Base-by-base conservation (phyloP, 2,888 invertebrate species). In the Boloria euphrosyne region DNA sequence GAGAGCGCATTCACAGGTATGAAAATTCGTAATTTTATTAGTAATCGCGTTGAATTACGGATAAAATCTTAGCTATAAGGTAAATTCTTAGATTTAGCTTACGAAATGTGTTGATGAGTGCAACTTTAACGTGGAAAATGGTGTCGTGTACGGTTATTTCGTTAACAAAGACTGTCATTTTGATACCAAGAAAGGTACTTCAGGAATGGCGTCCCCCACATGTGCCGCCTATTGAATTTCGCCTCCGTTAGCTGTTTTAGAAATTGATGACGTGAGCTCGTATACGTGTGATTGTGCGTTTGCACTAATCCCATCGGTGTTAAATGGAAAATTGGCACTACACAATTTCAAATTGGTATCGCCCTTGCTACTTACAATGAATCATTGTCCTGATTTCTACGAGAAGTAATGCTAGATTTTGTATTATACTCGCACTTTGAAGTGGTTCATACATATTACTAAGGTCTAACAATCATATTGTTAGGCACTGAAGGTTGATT, bases 161-260 rank as follows among this genome's bases (percentile, higher is more conserved):
- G 76, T 82, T 86, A 87, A 88, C 86, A 89, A 89, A 87, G 90
- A 86, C 87, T 94, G 94, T 93, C 94, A 94, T 90, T 93, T 93
- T 91, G 92, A 91, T 92, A 92, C 92, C 93, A 89, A 93, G 93
- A 93, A 93, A 91, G 93, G 93, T 93, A 93, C 92, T 93, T 93
- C 93, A 93, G 93, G 94, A 94, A 95, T 95, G 95, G 95, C 95
- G 95, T 95, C 95, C 93, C 92, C 94, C 94, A 94, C 95, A 95
- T 95, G 94, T 93, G 93, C 91, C 89, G 92, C 86, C 82, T 84
- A 83, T 85, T 83, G 82, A 83, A 85, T 89, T 87, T 88, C 86
- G 81, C 80, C 80, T 85, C 78, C 66, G 68, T 76, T 73, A 83
- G 80, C 79, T 76, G 82, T 84, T 81, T 79, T 79, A 80, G 81